Evolutionary conservation across 2,888 invertebrate genomes (phyloP).

Genomic region (Coremacera marginata): DNA sequence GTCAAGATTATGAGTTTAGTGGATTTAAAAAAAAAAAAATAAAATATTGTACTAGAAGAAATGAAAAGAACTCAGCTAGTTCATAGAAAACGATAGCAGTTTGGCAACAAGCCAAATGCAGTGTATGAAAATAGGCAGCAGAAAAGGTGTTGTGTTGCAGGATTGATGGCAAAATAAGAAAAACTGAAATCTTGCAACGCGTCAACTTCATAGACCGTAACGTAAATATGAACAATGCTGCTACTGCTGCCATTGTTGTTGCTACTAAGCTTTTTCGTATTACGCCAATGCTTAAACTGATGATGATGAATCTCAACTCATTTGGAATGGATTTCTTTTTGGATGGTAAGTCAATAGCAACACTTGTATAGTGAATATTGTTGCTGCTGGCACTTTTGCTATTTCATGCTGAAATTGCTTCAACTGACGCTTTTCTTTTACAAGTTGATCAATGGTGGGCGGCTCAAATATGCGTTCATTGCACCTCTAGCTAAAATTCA

Average conservation of each 20-base stretch:
- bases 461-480: not conserved
- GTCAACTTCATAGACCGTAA: not conserved
- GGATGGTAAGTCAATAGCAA: not conserved
- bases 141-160: not conserved
- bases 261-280: not conserved
- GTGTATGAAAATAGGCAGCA: too few relatives aligned
- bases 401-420: not conserved
- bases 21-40: not conserved
- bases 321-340: not conserved
- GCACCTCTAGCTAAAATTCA: not conserved
- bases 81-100: too few relatives aligned
- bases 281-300: not conserved
- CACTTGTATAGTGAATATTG: not conserved
- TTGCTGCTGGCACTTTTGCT: not conserved
- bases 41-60: not conserved
- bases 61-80: too few relatives aligned
- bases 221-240: not conserved
- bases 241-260: not conserved
- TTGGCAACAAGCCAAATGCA: too few relatives aligned
- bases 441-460: too few relatives aligned
- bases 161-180: not conserved
- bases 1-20: slow-evolving; percentile 13
- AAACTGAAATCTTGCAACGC: not conserved
- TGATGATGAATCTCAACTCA: not conserved
- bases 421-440: not conserved